Conservation (phyloP, 2,797 vertebrate genomes). For the Poeciliopsis turneri region DNA sequence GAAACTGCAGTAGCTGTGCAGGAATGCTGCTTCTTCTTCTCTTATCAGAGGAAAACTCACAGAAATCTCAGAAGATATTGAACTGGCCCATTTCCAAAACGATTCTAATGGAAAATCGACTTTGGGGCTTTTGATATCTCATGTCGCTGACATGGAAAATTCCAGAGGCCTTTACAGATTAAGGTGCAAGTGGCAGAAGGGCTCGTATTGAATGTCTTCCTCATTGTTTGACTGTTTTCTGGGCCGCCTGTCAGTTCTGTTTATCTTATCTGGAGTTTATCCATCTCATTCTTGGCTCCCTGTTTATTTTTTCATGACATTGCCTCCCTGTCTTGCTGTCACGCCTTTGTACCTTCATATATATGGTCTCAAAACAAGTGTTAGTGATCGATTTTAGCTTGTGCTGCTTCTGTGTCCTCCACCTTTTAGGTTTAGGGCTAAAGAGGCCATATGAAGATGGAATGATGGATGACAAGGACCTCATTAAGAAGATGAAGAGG, state of each 20-base stretch:
- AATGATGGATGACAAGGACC: slow-evolving; percentile 93
- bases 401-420: slow-evolving; percentile 2
- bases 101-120: slow-evolving; percentile 31
- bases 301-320: slow-evolving; percentile 24
- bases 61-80: slow-evolving; percentile 17
- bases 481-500: slow-evolving; percentile 99
- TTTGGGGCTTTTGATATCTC: slow-evolving; percentile 8
- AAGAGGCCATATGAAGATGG: slow-evolving; percentile 97
- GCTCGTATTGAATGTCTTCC: slow-evolving; percentile 38
- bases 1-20: background rate
- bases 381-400: slow-evolving; percentile 18
- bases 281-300: slow-evolving; percentile 20
- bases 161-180: slow-evolving; percentile 54
- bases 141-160: slow-evolving; percentile 32
- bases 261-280: slow-evolving; percentile 45
- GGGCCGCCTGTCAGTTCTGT: slow-evolving; percentile 23
- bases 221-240: slow-evolving; percentile 40
- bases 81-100: slow-evolving; percentile 38
- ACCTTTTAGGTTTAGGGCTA: slow-evolving; percentile 81
- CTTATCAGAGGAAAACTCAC: slow-evolving; percentile 2
- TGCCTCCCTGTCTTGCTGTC: slow-evolving; percentile 15
- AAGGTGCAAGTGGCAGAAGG: slow-evolving; percentile 33
- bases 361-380: slow-evolving; percentile 15
- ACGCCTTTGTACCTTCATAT: slow-evolving; percentile 9
- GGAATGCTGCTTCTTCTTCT: slow-evolving; percentile 16